Base-by-base conservation (phyloP, 2,888 invertebrate species). In the Volucella bombylans region DNA sequence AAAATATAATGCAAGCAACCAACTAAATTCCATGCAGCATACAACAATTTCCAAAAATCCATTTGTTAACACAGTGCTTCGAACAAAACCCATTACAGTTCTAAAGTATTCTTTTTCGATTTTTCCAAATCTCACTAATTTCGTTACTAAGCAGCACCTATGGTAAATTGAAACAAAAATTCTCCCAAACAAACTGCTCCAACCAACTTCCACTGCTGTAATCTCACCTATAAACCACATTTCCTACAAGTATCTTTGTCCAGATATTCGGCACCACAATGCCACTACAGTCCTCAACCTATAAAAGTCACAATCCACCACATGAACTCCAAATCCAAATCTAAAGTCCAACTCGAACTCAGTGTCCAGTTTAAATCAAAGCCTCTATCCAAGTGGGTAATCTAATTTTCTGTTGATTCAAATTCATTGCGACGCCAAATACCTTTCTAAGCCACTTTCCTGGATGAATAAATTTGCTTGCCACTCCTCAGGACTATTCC, bases 321-420 rank as follows among this genome's bases (percentile, higher is more conserved):
- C 76, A 81, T 52, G 38, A 74, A 62, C 62, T 68, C 38, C n/a
- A 65, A 11, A 6, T 41, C 41, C 65, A 23, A 23, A 23, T 23
- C 18, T 1, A 23, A 23, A 23, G 18, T 23, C 18, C 2, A 45
- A 47, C n/a, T 14, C 43, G 49, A n/a, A n/a, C 54, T 45, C 55
- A 54, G 43, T 67, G 6, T 31, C 0, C 31, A 31, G 31, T 6
- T 6, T 31, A 0, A 6, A 31, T 31, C 31, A 6, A 4, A 31
- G 31, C 31, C 31, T 31, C 31, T 31, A 31, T 4, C 31, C 74
- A 85, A 77, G 77, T 72, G 74, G 43, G 39, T 86, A 86, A 86
- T 86, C 82, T 82, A 86, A 86, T 86, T 86, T 82, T 64, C 68
- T 86, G 82, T 86, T 86, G 77, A 86, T 82, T 86, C 59, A 65